These are phyloP conservation scores for Lithobates sylvaticus DNA, from an alignment of 2,797 vertebrate species.

Conservation along the genomic window DNA sequence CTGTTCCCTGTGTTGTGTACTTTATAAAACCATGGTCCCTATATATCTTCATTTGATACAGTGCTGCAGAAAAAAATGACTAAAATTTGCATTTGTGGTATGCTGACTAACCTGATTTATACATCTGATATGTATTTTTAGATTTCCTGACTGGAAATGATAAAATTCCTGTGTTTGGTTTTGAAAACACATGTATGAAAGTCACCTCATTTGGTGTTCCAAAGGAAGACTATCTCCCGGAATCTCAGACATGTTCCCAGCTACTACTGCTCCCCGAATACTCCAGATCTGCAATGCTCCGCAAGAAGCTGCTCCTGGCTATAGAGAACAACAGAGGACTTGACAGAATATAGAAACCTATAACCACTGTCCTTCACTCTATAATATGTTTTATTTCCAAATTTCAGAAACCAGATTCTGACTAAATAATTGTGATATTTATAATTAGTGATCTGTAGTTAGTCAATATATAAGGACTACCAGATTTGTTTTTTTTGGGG, in stretches of 20 bases:
- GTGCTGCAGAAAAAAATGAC: too few relatives aligned
- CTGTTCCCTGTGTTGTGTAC: too few relatives aligned
- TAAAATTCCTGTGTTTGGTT: slow-evolving; percentile 74
- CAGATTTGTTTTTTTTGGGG: background rate
- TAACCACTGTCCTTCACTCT: background rate
- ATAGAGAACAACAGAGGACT: slow-evolving; percentile 78
- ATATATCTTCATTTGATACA: too few relatives aligned
- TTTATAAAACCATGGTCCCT: too few relatives aligned
- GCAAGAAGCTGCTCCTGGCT: slow-evolving; percentile 74
- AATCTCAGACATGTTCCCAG: slow-evolving; percentile 74
- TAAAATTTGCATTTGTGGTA: background rate
- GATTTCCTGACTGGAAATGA: slow-evolving; percentile 83
- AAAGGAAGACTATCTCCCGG: slow-evolving; percentile 74
- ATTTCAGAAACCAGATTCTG: background rate
- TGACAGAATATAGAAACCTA: slow-evolving; percentile 53
- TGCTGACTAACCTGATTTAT: background rate
- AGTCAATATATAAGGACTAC: background rate
- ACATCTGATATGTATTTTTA: slow-evolving; percentile 59
- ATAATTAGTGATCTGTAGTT: too few relatives aligned
- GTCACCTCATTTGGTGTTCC: slow-evolving; percentile 66
- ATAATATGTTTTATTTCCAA: background rate
- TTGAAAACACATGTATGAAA: slow-evolving; percentile 73
- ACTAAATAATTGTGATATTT: background rate
- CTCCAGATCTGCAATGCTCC: slow-evolving; percentile 71
- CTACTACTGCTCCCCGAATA: slow-evolving; percentile 75